A percentile compares a stretch with the other conserved stretches of the same genome.
Evolutionary conservation across 2,888 invertebrate species (phyloP).

Genomic region (Phortica magna): DNA sequence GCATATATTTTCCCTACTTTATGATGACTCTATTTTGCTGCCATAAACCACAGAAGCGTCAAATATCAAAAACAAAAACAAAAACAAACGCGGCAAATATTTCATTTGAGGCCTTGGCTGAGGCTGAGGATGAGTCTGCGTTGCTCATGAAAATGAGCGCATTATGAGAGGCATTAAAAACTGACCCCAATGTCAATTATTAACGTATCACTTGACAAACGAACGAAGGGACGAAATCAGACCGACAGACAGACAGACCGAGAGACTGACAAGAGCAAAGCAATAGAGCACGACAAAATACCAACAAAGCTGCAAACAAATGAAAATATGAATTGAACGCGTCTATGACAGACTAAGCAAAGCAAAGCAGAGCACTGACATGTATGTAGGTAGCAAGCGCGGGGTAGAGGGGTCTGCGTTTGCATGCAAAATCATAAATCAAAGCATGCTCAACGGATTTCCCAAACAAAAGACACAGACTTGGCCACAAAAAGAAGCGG

Average conservation of each 20-base stretch:
- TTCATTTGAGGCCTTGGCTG: neutral
- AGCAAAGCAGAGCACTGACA: constrained; percentile 8
- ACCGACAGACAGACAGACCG: constrained; percentile 14
- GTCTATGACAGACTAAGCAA: constrained; percentile 29
- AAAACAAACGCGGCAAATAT: neutral
- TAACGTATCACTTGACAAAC: constrained; percentile 76
- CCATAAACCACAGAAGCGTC: constrained; percentile 60
- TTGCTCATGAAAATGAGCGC: constrained; percentile 15
- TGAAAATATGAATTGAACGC: constrained; percentile 58
- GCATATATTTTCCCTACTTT: constrained; percentile 14
- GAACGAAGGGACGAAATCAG: constrained; percentile 25
- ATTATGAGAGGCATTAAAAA: constrained; percentile 42
- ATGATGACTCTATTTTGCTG: constrained; percentile 51
- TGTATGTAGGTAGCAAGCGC: constrained; percentile 44
- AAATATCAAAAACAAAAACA: neutral
- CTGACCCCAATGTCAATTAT: constrained; percentile 76
- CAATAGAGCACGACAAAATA: constrained; percentile 32
- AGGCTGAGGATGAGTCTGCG: neutral
- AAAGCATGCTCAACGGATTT: constrained; percentile 63
- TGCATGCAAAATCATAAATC: constrained; percentile 57
- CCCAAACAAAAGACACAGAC: constrained; percentile 60
- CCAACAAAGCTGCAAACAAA: constrained; percentile 64
- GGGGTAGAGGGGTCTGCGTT: constrained; percentile 43
- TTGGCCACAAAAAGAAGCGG: neutral
- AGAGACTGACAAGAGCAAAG: constrained; percentile 16